These are phyloP conservation scores for Brachymystax lenok DNA, from an alignment of 2,797 vertebrate genomes.

Conservation along the genomic window DNA sequence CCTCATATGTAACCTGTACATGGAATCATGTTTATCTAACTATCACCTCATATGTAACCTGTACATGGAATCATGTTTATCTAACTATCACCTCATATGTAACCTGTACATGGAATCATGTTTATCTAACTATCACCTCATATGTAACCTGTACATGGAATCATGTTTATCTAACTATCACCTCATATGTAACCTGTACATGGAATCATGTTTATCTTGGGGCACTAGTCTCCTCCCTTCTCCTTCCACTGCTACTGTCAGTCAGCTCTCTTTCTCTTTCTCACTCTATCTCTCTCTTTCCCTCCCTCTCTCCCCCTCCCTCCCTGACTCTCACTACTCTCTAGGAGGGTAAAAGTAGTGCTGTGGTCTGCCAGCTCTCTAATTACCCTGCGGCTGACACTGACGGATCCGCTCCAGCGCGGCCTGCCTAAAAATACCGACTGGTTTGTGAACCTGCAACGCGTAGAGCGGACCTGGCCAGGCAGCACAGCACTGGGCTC, in stretches of 20 bases:
- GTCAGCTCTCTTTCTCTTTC: slow-evolving; percentile 20
- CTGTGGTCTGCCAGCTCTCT: slow-evolving; percentile 35
- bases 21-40: too few relatives aligned
- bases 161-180: too few relatives aligned
- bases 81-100: too few relatives aligned
- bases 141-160: too few relatives aligned
- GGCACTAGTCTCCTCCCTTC: not conserved
- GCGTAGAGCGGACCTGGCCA: not conserved
- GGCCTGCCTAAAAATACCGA: slow-evolving; percentile 40
- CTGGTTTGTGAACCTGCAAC: not conserved
- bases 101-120: too few relatives aligned
- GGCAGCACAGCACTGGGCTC: not conserved
- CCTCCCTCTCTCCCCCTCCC: not conserved
- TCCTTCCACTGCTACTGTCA: not conserved
- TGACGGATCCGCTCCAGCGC: slow-evolving; percentile 31
- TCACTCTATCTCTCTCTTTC: not conserved
- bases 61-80: too few relatives aligned
- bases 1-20: too few relatives aligned
- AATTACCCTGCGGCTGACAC: slow-evolving; percentile 39
- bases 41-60: too few relatives aligned
- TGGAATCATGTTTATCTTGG: not conserved
- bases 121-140: too few relatives aligned
- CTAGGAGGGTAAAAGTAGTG: slow-evolving; percentile 4
- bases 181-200: too few relatives aligned
- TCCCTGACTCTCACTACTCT: not conserved